These are phyloP conservation scores for Pseudopleuronectes americanus DNA, from an alignment of 2,797 vertebrate genomes.

Conservation along the genomic window DNA sequence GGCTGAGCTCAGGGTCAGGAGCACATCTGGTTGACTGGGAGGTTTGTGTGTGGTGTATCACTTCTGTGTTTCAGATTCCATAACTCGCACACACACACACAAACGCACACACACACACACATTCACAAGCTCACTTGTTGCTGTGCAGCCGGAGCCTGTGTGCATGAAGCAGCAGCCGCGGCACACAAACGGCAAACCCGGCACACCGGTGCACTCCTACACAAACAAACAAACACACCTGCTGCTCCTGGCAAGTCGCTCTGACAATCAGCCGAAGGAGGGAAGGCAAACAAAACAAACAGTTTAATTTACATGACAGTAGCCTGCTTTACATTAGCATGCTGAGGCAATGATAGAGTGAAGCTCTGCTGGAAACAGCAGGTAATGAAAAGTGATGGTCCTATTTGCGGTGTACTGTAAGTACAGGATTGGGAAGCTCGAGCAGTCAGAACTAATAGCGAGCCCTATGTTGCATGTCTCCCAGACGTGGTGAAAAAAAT, in stretches of 20 bases:
- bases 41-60: slow-evolving; percentile 67
- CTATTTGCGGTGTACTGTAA: slow-evolving; percentile 73
- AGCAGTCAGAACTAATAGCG: slow-evolving; percentile 67
- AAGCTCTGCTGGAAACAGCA: slow-evolving; percentile 73
- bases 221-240: slow-evolving; percentile 83
- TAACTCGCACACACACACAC: slow-evolving; percentile 19
- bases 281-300: slow-evolving; percentile 79
- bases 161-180: slow-evolving; percentile 50
- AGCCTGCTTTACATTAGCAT: slow-evolving; percentile 78
- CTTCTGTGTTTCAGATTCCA: slow-evolving; percentile 54
- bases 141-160: slow-evolving; percentile 62
- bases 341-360: slow-evolving; percentile 76
- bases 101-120: slow-evolving; percentile 16
- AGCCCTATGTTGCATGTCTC: slow-evolving; percentile 50
- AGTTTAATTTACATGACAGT: slow-evolving; percentile 83
- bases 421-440: slow-evolving; percentile 64
- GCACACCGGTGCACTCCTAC: slow-evolving; percentile 76
- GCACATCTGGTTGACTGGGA: slow-evolving; percentile 82
- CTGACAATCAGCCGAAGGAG: slow-evolving; percentile 77
- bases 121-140: slow-evolving; percentile 75
- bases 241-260: slow-evolving; percentile 77
- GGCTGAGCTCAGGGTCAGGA: slow-evolving; percentile 80
- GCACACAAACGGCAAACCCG: slow-evolving; percentile 65
- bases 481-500: slow-evolving; percentile 41
- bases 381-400: slow-evolving; percentile 79